Evolutionary conservation across 2,888 invertebrate genomes (phyloP), one percentile per base, ranked within the genome.

Genomic region (Theretra japonica): DNA sequence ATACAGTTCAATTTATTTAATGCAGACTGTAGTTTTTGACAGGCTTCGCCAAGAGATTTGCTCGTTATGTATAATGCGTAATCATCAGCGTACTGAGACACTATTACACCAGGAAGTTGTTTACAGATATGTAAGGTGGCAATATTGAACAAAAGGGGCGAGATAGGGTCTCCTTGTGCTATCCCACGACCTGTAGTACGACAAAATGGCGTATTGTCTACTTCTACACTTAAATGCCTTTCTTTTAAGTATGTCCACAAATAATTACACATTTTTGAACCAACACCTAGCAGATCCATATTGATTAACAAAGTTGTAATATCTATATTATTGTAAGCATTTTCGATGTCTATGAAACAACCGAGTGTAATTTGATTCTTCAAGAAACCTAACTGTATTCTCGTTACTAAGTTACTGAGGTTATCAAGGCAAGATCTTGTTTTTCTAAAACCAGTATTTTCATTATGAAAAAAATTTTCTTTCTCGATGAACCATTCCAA

Each of bases 61-160:
- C 11, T 15, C 4, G 17, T 65, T 8, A 41, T 68, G 30, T 71
- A 62, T 5, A 65, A 56, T 1, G 65, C 71, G 56, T 17, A 71
- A 23, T 71, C 71, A n/a, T 81, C 81, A 1, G 80, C 81, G 58
- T 82, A 81, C 70, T 83, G 81, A 11, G 77, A 77, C 0, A 80
- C 69, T 1, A 33, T 11, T 0, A 80, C 74, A 59, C 74, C 70
- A 23, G 53, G 0, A 19, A 69, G 48, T 8, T 48, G 19, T n/a
- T 70, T 70, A 57, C 73, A 77, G 33, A 79, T 70, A 8, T 79
- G 57, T 3, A 62, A 15, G 2, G 82, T 83, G 0, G 72, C 79
- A 4, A 77, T 69, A 71, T 84, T 83, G 75, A 85, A 86, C 4
- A 84, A 59, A 0, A 83, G 19, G 0, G 84, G 83, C 0, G 83